phyloP scores from a whole-genome alignment of 1,140 invertebrate genomes.

The Brachionus calyciflorus region DNA sequence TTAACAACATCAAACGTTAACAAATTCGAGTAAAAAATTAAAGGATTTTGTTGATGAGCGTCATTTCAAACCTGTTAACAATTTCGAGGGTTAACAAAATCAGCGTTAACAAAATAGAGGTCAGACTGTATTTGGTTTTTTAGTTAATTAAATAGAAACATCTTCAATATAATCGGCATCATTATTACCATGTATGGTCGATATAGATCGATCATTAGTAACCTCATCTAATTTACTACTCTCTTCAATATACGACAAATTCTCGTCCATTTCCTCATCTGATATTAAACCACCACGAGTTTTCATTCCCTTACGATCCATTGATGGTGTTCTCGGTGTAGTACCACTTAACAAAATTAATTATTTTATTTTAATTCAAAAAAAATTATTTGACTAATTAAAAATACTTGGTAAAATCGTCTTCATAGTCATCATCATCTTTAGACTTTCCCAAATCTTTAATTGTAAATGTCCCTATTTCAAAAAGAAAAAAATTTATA shows the following conservation, averaged over 20 bases:
- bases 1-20: too few species aligned
- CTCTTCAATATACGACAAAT: slow-evolving; percentile 28
- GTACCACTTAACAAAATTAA: background rate
- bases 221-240: slow-evolving; percentile 45
- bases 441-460: slow-evolving; percentile 19
- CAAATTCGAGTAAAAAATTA: too few species aligned
- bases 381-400: background rate
- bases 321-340: slow-evolving; percentile 14
- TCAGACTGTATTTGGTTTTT: too few species aligned
- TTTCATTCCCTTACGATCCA: background rate
- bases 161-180: slow-evolving; percentile 45
- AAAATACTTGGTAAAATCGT: slow-evolving; percentile 30
- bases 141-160: slow-evolving; percentile 42
- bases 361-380: background rate
- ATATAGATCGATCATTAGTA: slow-evolving; percentile 37
- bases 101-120: too few species aligned
- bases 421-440: slow-evolving; percentile 26
- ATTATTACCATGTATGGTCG: slow-evolving; percentile 20
- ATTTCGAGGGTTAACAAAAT: too few species aligned
- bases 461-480: background rate
- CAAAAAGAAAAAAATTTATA: background rate
- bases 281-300: background rate
- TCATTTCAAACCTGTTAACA: too few species aligned
- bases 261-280: slow-evolving; percentile 39
- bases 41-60: too few species aligned